Conservation (phyloP, 2,888 invertebrate species). For the Teleiodes luculella region DNA sequence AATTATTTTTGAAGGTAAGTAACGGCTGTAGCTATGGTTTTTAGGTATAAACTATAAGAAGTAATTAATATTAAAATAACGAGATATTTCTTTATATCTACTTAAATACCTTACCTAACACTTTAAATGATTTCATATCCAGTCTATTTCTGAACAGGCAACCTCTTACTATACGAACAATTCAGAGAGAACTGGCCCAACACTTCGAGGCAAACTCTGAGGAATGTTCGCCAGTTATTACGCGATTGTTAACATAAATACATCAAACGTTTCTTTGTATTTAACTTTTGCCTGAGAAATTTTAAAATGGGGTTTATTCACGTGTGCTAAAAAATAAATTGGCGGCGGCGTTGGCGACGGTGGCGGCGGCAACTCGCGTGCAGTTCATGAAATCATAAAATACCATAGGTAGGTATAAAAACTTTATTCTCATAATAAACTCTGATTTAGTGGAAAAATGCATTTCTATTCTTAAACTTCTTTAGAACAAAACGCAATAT, state of each 20-base stretch:
- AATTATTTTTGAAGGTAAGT: no score
- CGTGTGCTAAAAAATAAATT: neutral
- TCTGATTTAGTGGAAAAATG: neutral
- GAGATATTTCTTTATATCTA: no score
- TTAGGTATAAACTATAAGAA: no score
- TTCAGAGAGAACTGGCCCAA: neutral
- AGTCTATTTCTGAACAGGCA: neutral
- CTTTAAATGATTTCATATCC: neutral
- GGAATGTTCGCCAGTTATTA: neutral
- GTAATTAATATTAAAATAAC: no score
- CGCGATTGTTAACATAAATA: slow-evolving; percentile 3
- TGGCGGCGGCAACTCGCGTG: neutral
- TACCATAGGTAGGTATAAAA: neutral
- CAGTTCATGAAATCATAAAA: slow-evolving; percentile 1
- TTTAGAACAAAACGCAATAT: no score
- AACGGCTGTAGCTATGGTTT: no score
- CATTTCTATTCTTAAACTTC: no score
- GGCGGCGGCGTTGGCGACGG: no score
- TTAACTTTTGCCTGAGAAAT: neutral
- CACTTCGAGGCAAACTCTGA: neutral
- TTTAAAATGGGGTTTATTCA: slow-evolving; percentile 1
- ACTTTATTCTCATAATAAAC: neutral
- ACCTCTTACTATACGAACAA: neutral
- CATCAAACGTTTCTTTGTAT: neutral
- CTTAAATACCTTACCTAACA: neutral